These are phyloP conservation scores for Brachypterus glaber DNA, from an alignment of 2,888 invertebrate genomes.

Conservation along the genomic window DNA sequence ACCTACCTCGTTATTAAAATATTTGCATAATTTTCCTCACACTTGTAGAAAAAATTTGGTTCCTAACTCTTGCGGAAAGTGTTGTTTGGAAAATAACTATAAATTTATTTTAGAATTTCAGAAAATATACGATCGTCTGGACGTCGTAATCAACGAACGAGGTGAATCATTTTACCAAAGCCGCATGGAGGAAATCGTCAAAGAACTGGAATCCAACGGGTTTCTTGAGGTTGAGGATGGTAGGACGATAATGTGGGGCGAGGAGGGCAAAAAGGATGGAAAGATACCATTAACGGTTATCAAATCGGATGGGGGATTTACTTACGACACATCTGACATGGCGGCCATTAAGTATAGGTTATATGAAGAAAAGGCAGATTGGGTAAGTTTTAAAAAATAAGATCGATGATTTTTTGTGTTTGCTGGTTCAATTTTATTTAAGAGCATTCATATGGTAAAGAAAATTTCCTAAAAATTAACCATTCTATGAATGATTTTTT, in stretches of 20 bases:
- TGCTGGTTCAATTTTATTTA: no score
- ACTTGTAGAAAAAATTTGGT: no score
- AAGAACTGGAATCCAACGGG: conserved; percentile 49
- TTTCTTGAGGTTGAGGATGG: conserved; percentile 73
- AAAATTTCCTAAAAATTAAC: no score
- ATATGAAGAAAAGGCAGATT: conserved; percentile 75
- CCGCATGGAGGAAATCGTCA: conserved; percentile 72
- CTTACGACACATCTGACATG: conserved; percentile 98
- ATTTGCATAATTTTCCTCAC: no score
- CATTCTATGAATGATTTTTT: no score
- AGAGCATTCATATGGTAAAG: no score
- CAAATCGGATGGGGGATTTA: conserved; percentile 94
- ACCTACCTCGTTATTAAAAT: no score
- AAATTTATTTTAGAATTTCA: conserved; percentile 61
- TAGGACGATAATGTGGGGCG: conserved; percentile 74
- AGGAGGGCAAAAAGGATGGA: conserved; percentile 47
- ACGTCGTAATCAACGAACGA: conserved; percentile 65
- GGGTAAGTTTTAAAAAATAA: conserved; percentile 46
- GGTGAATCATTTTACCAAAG: conserved; percentile 98
- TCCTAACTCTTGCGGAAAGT: no score
- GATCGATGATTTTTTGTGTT: no score
- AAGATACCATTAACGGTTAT: conserved; percentile 82
- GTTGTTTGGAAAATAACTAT: no score
- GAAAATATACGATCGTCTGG: conserved; percentile 79
- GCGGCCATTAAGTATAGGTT: conserved; percentile 80